Base-by-base conservation (phyloP, 2,797 vertebrate species). In the Hybognathus amarus region DNA sequence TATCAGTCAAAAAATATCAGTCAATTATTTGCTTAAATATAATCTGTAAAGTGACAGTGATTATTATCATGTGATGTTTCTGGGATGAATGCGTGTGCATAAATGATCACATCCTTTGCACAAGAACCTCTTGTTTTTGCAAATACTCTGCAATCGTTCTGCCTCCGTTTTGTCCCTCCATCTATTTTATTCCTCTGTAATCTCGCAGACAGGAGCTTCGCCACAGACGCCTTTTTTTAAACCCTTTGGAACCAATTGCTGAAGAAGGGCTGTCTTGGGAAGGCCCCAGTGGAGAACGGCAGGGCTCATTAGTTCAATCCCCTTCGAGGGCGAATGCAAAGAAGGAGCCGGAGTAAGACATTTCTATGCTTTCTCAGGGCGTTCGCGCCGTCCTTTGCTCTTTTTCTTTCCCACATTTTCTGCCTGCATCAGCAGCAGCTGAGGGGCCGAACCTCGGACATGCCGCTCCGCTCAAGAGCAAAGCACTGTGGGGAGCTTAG, bases 241-340 rank as follows among this genome's bases (percentile, higher is more conserved):
- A 95, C 95, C 95, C 94, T 92, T 94, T 95, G 95, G 95, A 96
- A 94, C 95, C 95, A 95, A 95, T 96, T 96, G 94, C 92, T 91
- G 93, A 92, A 94, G 94, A 95, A 93, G 92, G 91, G 92, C 92
- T 93, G 93, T 95, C 93, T 94, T 94, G 93, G 92, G 93, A 95
- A 88, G 91, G 91, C 93, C 94, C 94, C 93, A 90, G 93, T 90
- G 93, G 94, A 94, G 92, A 91, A 91, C 86, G 90, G 93, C 92
- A 92, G 93, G 94, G 94, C 95, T 95, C 94, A 95, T 96, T 96
- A 96, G 94, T 93, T 94, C 94, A 95, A 94, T 95, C 94, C 94
- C 94, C 91, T 94, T 92, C 90, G 92, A 94, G 94, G 93, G 92
- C 91, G 93, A 94, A 94, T 94, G 90, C 91, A 93, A 90, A 92